Percentiles rank a stretch among this genome's conserved stretches.
Conservation (phyloP, 2,797 vertebrate species). For the Kryptolebias ocellatus region DNA sequence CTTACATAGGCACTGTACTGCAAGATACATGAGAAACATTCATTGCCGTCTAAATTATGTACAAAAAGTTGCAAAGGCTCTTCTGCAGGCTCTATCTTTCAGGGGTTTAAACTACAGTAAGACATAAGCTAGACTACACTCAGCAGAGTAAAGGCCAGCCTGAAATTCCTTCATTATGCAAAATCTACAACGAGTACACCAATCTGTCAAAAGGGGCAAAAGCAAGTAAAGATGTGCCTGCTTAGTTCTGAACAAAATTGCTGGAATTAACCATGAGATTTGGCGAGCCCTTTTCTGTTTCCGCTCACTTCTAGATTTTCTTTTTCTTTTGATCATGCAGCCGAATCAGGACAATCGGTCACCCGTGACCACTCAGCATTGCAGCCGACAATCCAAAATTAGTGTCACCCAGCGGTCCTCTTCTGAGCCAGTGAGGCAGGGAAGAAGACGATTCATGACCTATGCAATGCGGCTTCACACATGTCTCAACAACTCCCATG, state of each 20-base stretch:
- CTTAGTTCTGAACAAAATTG: slow-evolving; percentile 19
- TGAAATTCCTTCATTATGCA: slow-evolving; percentile 42
- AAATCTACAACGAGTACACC: slow-evolving; percentile 32
- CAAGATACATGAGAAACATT: slow-evolving; percentile 42
- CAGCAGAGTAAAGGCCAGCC: slow-evolving; percentile 25
- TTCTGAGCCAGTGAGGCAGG: slow-evolving; percentile 83
- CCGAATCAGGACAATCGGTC: slow-evolving; percentile 84
- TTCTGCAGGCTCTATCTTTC: slow-evolving; percentile 43
- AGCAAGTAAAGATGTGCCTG: slow-evolving; percentile 15
- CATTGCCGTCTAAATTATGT: slow-evolving; percentile 47
- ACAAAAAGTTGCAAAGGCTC: slow-evolving; percentile 50
- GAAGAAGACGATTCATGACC: slow-evolving; percentile 86
- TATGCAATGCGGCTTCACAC: slow-evolving; percentile 57
- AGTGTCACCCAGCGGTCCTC: slow-evolving; percentile 83
- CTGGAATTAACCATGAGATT: not conserved
- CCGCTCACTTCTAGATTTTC: slow-evolving; percentile 29
- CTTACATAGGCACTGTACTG: slow-evolving; percentile 12
- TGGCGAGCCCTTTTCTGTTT: slow-evolving; percentile 11
- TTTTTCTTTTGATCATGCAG: slow-evolving; percentile 67
- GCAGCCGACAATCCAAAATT: slow-evolving; percentile 87
- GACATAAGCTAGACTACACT: slow-evolving; percentile 29
- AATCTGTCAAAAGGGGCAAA: slow-evolving; percentile 20
- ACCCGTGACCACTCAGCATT: slow-evolving; percentile 85
- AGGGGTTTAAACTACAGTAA: slow-evolving; percentile 40
- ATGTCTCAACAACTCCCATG: slow-evolving; percentile 64